A percentile compares a stretch with the other conserved stretches of the same genome.
Conservation (phyloP, 1,140 invertebrate genomes). For the Steinernema feltiae region DNA sequence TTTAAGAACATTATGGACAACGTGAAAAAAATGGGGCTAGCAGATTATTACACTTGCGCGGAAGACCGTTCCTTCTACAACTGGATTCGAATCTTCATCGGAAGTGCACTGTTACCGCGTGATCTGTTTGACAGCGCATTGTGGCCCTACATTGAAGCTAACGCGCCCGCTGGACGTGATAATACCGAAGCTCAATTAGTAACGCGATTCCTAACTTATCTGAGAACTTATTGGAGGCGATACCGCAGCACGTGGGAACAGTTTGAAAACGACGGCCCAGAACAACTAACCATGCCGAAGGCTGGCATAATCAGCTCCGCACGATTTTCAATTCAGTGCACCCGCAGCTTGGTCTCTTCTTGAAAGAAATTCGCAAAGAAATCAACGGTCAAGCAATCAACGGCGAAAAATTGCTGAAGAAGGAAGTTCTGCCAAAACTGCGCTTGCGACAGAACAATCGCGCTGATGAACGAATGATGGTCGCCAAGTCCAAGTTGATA, state of each 20-base stretch:
- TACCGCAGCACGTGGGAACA: not conserved
- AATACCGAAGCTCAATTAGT: no score
- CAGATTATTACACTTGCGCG: not conserved
- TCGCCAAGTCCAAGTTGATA: no score
- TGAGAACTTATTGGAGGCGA: not conserved
- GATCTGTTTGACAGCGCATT: not conserved
- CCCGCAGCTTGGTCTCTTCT: not conserved
- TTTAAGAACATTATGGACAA: not conserved
- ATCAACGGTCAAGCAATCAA: not conserved
- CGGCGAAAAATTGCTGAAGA: not conserved
- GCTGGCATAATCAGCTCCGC: not conserved
- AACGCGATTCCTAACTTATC: not conserved
- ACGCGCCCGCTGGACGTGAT: no score
- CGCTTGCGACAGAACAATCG: no score
- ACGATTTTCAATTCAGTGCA: not conserved
- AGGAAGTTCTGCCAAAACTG: no score
- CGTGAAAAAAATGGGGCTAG: not conserved
- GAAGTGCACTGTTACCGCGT: not conserved
- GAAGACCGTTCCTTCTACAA: not conserved
- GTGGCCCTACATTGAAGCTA: no score
- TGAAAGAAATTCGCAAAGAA: not conserved
- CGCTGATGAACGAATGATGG: no score
- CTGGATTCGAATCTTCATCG: not conserved
- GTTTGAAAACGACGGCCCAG: not conserved
- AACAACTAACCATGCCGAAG: not conserved